Evolutionary conservation across 1,140 invertebrate species (phyloP).

Genomic region (Philaenus spumarius): DNA sequence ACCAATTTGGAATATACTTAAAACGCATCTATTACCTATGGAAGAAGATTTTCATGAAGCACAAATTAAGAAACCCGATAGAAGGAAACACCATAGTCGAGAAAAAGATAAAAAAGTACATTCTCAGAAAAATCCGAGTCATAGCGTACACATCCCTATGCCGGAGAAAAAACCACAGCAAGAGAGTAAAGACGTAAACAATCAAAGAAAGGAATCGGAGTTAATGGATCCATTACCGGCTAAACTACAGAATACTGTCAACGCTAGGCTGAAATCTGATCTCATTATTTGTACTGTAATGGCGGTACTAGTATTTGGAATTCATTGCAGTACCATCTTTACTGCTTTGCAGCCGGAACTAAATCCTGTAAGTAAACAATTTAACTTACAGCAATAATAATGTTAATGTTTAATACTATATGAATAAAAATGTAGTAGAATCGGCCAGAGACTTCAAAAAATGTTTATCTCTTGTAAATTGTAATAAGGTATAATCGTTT

Average conservation of each 20-base stretch:
- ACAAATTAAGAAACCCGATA: conserved; percentile 1
- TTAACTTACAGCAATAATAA: too few relatives aligned
- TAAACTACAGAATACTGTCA: conserved; percentile 83
- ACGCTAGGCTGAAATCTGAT: conserved; percentile 87
- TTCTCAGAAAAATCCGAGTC: conserved; percentile 18
- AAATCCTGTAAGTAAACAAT: conserved; percentile 56
- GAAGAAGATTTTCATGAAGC: conserved; percentile 43
- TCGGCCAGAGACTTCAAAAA: too few relatives aligned
- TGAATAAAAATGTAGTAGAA: too few relatives aligned
- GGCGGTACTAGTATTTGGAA: conserved; percentile 79
- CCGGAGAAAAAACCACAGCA: neutral
- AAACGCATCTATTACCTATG: conserved; percentile 59
- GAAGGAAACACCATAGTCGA: neutral
- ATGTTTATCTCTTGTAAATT: too few relatives aligned
- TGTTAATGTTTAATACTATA: too few relatives aligned
- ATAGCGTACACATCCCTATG: conserved; percentile 11
- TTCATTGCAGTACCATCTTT: conserved; percentile 95
- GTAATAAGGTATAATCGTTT: too few relatives aligned
- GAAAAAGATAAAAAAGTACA: conserved; percentile 6
- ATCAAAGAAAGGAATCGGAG: conserved; percentile 52
- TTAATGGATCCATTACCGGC: conserved; percentile 74
- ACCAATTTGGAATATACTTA: conserved; percentile 81
- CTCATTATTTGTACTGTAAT: conserved; percentile 81
- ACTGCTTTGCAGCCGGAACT: conserved; percentile 79
- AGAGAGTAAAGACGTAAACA: conserved; percentile 31